These are phyloP conservation scores for Drosophila tanythrix DNA, from an alignment of 2,888 invertebrate species.

Conservation along the genomic window DNA sequence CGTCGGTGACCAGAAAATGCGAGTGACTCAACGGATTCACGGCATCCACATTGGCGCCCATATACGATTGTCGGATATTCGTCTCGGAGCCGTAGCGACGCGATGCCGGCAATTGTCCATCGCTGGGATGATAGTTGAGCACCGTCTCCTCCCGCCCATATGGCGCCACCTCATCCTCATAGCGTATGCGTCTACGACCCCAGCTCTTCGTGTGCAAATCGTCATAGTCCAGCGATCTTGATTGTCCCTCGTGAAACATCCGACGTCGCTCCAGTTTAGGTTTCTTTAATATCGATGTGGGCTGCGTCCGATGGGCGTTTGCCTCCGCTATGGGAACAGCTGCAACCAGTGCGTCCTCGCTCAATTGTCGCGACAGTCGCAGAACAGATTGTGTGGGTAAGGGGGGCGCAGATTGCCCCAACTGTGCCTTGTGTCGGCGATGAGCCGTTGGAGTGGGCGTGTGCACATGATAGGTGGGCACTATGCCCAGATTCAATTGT, in stretches of 20 bases:
- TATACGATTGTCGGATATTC: slow-evolving; percentile 84
- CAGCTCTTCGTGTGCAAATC: slow-evolving; percentile 83
- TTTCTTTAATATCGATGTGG: slow-evolving; percentile 83
- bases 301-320: slow-evolving; percentile 71
- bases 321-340: slow-evolving; percentile 83
- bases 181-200: slow-evolving; percentile 83
- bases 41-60: slow-evolving; percentile 83
- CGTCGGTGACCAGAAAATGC: slow-evolving; percentile 85
- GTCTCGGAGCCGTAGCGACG: slow-evolving; percentile 84
- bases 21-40: slow-evolving; percentile 84
- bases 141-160: slow-evolving; percentile 15
- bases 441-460: slow-evolving; percentile 83
- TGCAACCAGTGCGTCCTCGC: slow-evolving; percentile 82
- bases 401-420: slow-evolving; percentile 71
- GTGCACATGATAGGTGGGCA: slow-evolving; percentile 83
- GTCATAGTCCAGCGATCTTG: slow-evolving; percentile 84
- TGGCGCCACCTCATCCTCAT: slow-evolving; percentile 81
- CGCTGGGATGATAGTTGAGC: slow-evolving; percentile 35
- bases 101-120: slow-evolving; percentile 37
- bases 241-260: slow-evolving; percentile 83
- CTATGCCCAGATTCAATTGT: slow-evolving; percentile 77
- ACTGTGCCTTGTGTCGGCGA: slow-evolving; percentile 74
- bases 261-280: slow-evolving; percentile 82
- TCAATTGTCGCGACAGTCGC: slow-evolving; percentile 80
- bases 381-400: slow-evolving; percentile 81